phyloP scores from a whole-genome alignment of 2,797 vertebrate species.

The Merluccius polli region DNA sequence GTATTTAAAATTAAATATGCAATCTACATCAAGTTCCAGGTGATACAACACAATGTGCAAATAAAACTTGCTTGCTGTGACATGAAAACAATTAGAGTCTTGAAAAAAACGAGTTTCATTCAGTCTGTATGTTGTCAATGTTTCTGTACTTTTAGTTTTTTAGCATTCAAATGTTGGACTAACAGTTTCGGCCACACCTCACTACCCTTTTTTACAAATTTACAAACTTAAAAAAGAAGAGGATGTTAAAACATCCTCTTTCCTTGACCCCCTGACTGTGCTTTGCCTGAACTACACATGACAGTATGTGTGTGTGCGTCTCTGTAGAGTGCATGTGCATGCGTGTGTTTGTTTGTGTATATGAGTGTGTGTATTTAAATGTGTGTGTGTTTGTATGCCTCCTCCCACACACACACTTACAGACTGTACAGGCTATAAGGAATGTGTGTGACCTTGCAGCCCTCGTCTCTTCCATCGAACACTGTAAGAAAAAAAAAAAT shows the following conservation, averaged over 20 bases:
- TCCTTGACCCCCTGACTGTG: neutral
- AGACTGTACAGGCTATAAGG: neutral
- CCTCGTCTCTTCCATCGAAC: constrained; percentile 3
- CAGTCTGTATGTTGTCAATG: neutral
- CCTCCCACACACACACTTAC: neutral
- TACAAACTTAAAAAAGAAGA: neutral
- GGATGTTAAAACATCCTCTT: constrained; percentile 16
- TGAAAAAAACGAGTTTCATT: neutral
- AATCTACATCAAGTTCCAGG: neutral
- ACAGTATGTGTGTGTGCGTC: neutral
- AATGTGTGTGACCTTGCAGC: constrained; percentile 22
- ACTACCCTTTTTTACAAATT: neutral
- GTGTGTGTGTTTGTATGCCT: neutral
- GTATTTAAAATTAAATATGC: neutral
- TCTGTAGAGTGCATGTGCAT: neutral
- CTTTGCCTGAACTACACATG: neutral
- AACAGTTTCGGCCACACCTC: neutral
- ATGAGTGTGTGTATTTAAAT: neutral
- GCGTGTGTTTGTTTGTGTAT: neutral
- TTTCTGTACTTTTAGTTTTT: neutral
- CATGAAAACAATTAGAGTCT: neutral
- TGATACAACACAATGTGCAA: neutral
- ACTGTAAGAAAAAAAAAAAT: neutral
- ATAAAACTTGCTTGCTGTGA: neutral
- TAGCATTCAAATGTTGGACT: neutral